phyloP scores from a whole-genome alignment of 1,140 invertebrate species.

The Apis dorsata region DNA sequence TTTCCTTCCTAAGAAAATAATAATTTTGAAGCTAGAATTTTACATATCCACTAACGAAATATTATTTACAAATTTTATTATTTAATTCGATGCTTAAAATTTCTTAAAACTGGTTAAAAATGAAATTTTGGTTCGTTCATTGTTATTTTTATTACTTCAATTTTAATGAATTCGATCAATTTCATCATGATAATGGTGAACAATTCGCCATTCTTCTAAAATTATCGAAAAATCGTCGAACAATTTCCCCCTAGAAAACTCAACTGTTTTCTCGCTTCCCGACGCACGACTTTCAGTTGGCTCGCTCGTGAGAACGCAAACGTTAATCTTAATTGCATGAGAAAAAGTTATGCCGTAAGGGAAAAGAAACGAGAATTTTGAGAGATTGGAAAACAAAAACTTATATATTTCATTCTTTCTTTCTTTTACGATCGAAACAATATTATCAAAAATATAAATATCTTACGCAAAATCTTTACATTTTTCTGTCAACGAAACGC shows the following conservation, averaged over 20 bases:
- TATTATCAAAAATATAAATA: too few species aligned
- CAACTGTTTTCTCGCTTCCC: background rate
- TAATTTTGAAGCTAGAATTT: slow-evolving; percentile 6
- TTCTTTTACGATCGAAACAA: too few species aligned
- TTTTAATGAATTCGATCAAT: background rate
- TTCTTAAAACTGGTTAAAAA: background rate
- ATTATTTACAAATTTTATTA: background rate
- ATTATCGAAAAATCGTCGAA: background rate
- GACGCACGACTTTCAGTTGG: background rate
- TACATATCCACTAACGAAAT: background rate
- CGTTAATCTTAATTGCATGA: slow-evolving; percentile 47
- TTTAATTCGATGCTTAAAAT: background rate
- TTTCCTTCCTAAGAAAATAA: slow-evolving; percentile 47
- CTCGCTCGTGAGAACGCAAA: slow-evolving; percentile 31
- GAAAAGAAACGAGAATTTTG: background rate
- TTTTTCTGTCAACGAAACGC: background rate
- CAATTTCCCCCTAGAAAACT: background rate
- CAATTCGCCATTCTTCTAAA: background rate
- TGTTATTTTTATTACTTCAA: too few species aligned
- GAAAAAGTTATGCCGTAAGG: slow-evolving; percentile 24
- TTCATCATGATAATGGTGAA: too few species aligned
- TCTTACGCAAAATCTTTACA: background rate
- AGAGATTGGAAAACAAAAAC: background rate
- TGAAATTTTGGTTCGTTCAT: background rate
- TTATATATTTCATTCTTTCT: background rate